phyloP scores from a whole-genome alignment of 2,888 invertebrate species.

The Drosophila melanocephala region DNA sequence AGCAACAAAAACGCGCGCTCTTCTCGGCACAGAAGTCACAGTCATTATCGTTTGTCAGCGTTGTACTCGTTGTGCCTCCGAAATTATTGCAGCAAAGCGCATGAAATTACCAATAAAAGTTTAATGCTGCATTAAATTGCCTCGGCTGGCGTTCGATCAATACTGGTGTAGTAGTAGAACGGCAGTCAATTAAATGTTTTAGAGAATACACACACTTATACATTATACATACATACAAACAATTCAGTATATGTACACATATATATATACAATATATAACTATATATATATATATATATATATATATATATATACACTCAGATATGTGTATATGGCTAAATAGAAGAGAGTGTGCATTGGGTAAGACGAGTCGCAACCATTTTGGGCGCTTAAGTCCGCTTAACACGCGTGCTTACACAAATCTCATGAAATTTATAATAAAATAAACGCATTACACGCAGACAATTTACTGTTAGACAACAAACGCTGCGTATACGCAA shows the following conservation, averaged over 20 bases:
- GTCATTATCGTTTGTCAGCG: slow-evolving; percentile 20
- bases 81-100: slow-evolving; percentile 62
- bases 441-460: slow-evolving; percentile 64
- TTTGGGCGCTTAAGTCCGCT: slow-evolving; percentile 21
- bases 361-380: slow-evolving; percentile 38
- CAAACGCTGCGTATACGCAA: slow-evolving; percentile 50
- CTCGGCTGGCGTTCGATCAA: slow-evolving; percentile 61
- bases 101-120: slow-evolving; percentile 70
- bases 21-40: slow-evolving; percentile 36
- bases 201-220: slow-evolving; percentile 40
- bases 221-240: slow-evolving; percentile 13
- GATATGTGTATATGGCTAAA: slow-evolving; percentile 9
- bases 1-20: slow-evolving; percentile 28
- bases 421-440: slow-evolving; percentile 64
- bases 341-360: slow-evolving; percentile 20
- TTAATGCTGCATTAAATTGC: slow-evolving; percentile 73
- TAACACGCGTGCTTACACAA: slow-evolving; percentile 54
- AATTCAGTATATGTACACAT: neutral
- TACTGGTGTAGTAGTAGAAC: slow-evolving; percentile 47
- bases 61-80: slow-evolving; percentile 25
- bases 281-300: neutral
- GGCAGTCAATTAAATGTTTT: slow-evolving; percentile 68
- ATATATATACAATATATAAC: neutral
- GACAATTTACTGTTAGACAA: slow-evolving; percentile 61
- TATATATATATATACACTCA: neutral